A percentile compares a stretch with the other conserved stretches of the same genome.
phyloP scores from a whole-genome alignment of 2,113 vertebrate genomes.

The Shinisaurus crocodilurus region DNA sequence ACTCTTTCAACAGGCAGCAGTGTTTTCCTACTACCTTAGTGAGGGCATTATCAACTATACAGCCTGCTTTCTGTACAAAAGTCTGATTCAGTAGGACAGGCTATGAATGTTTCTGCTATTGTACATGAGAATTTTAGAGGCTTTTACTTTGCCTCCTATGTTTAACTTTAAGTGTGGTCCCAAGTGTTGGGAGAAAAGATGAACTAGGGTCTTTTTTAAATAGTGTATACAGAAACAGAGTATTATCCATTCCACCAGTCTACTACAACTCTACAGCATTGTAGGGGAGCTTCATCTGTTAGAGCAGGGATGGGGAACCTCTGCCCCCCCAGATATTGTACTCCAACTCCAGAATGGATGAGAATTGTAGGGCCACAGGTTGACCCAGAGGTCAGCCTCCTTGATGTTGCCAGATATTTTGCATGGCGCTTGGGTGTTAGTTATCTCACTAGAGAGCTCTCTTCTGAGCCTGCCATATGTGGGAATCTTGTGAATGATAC shows the following conservation, averaged over 20 bases:
- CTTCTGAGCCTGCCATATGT: not conserved
- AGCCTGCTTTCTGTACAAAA: not conserved
- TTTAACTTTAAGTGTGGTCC: not conserved
- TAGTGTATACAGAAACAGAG: not conserved
- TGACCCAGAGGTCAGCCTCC: not conserved
- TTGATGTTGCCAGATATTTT: not conserved
- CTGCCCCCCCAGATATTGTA: not conserved
- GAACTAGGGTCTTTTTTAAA: not conserved
- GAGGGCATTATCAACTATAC: too few relatives aligned
- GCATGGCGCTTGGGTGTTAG: too few relatives aligned
- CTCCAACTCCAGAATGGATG: not conserved
- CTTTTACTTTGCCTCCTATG: not conserved
- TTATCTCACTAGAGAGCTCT: not conserved
- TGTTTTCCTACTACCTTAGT: not conserved
- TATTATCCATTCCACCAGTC: not conserved
- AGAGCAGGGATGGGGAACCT: too few relatives aligned
- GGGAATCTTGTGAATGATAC: not conserved
- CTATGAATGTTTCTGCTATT: not conserved
- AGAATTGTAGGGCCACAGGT: too few relatives aligned
- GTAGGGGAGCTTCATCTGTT: not conserved
- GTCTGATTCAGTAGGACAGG: not conserved
- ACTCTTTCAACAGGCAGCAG: not conserved
- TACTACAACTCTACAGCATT: not conserved
- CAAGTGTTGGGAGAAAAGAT: not conserved
- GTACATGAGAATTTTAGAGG: not conserved